Base-by-base conservation (phyloP, 2,797 vertebrate species). In the Lateolabrax maculatus region DNA sequence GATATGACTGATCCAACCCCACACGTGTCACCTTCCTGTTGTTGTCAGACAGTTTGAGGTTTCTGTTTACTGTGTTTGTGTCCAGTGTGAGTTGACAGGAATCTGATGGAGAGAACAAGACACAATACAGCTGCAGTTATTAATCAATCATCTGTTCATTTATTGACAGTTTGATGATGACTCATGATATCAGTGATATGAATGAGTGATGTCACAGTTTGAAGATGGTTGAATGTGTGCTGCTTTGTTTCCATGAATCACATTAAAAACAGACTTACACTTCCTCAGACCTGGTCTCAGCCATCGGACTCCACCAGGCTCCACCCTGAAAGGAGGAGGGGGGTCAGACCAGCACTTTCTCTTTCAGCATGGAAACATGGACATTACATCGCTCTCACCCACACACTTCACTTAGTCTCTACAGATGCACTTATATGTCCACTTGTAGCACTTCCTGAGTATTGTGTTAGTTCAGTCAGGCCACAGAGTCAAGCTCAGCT, bases 261-360 rank as follows among this genome's bases (percentile, higher is more conserved):
- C n/a, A n/a, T 6, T 37, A 13, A 18, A 51, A 41, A 51, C 1
- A n/a, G 46, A 73, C 58, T 73, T 27, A 73, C 71, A 73, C 4
- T 63, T 73, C 71, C 29, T 67, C 18, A 52, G 0, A 68, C 44
- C 46, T 34, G 46, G 36, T 43, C 21, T 68, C 25, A 76, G 25
- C 58, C 27, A 60, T 10, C 55, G n/a, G 0, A 2, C 15, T 44
- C 63, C 73, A 67, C 36, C 36, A 43, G 52, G 46, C 34, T 62
- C 57, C 36, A 72, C 2, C 19, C 72, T 75, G 31, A 34, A 34
- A 34, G 72, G 12, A 61, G 23, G 21, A 31, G 51, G 58, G 61
- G 15, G 39, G 31, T 34, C 31, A 34, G 31, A 34, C 31, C 31
- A 34, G 31, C 31, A 34, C 31, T 34, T 34, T 34, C 31, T 34